A percentile compares a stretch with the other conserved stretches of the same genome.
These are phyloP conservation scores for Lepidocyrtoides sp. DNA, from an alignment of 2,888 invertebrate genomes.

Conservation along the genomic window DNA sequence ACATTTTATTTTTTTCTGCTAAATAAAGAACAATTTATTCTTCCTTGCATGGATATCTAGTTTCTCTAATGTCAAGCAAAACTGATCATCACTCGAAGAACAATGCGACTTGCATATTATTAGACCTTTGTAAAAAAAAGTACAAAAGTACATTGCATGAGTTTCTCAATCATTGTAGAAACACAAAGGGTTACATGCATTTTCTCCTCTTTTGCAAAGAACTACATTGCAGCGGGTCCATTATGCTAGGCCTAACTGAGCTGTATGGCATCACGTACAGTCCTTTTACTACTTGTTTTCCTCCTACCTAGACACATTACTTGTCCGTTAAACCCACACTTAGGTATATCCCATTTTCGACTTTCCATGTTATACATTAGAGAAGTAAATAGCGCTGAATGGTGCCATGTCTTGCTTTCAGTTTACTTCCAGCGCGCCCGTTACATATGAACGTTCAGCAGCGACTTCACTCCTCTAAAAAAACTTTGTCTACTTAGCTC, in stretches of 20 bases:
- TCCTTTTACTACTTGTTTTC: not conserved
- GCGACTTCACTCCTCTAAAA: constrained; percentile 29
- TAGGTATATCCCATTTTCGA: constrained; percentile 15
- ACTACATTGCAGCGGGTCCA: constrained; percentile 19
- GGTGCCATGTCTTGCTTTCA: constrained; percentile 19
- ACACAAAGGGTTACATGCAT: constrained; percentile 4
- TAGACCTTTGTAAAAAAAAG: not conserved
- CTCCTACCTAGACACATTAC: constrained; percentile 10
- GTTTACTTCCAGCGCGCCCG: constrained; percentile 10
- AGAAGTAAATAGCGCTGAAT: not conserved
- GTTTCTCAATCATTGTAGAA: constrained; percentile 44
- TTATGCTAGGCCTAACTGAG: not conserved
- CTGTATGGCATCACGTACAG: not conserved
- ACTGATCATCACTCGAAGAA: no score
- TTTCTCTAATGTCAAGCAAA: no score
- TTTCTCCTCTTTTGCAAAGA: constrained; percentile 13
- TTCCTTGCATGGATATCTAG: no score
- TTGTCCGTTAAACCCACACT: constrained; percentile 15
- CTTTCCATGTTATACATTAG: not conserved
- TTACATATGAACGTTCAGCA: constrained; percentile 44
- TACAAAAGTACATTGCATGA: not conserved
- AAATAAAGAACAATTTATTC: no score
- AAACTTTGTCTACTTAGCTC: constrained; percentile 34
- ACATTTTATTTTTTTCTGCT: not conserved
- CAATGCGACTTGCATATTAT: no score